Evolutionary conservation across 2,797 vertebrate genomes (phyloP).

Genomic region (Etheostoma perlongum): DNA sequence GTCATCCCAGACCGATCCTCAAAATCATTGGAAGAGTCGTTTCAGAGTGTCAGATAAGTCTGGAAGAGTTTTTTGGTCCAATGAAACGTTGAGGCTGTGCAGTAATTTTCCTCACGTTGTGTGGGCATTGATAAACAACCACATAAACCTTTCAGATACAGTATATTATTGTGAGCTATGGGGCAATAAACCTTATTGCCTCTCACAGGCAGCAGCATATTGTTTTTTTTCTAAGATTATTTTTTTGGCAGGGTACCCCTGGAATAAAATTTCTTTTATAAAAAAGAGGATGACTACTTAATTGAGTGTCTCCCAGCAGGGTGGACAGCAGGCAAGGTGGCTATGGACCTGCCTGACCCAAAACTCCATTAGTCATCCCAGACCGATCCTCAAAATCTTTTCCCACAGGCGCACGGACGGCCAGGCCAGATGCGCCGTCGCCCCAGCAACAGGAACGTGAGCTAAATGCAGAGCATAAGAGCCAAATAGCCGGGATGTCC

Average conservation of each 20-base stretch:
- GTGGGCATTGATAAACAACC: slow-evolving; percentile 28
- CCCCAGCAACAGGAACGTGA: slow-evolving; percentile 58
- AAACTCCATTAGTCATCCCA: slow-evolving; percentile 56
- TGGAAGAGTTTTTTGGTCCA: neutral
- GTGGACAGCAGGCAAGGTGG: slow-evolving; percentile 23
- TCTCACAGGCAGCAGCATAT: slow-evolving; percentile 26
- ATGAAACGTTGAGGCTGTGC: slow-evolving; percentile 20
- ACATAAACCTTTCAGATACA: slow-evolving; percentile 17
- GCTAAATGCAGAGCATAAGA: slow-evolving; percentile 35
- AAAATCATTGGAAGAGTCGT: neutral
- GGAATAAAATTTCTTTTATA: slow-evolving; percentile 22
- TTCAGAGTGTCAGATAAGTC: neutral
- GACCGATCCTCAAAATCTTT: slow-evolving; percentile 18
- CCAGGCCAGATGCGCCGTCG: slow-evolving; percentile 40
- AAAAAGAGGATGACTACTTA: slow-evolving; percentile 23
- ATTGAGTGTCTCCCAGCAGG: slow-evolving; percentile 35
- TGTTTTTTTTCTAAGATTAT: slow-evolving; percentile 22
- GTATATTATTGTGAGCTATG: slow-evolving; percentile 30
- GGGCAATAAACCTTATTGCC: slow-evolving; percentile 29
- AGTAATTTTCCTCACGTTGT: slow-evolving; percentile 22
- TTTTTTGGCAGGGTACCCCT: slow-evolving; percentile 21
- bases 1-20: slow-evolving; percentile 36
- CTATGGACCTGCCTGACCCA: slow-evolving; percentile 47
- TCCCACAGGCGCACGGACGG: slow-evolving; percentile 14
- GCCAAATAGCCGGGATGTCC: slow-evolving; percentile 18